Conservation (phyloP, 2,113 vertebrate species). For the Anser cygnoides region DNA sequence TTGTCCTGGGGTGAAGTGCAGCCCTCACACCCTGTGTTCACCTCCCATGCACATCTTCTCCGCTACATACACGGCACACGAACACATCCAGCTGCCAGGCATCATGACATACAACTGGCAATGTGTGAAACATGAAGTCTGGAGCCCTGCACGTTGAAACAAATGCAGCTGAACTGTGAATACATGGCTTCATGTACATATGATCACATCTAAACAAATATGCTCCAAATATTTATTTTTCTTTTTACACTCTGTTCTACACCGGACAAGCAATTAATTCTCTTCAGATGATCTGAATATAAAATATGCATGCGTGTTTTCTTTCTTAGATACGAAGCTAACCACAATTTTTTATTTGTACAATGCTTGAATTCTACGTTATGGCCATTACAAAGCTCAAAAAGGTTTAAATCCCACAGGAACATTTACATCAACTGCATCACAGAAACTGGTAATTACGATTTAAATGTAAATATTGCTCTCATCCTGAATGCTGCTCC, state of each 20-base stretch:
- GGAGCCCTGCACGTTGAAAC: not conserved
- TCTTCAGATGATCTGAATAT: not conserved
- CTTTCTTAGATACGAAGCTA: constrained; percentile 7
- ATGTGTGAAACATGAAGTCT: not conserved
- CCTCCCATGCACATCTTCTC: not conserved
- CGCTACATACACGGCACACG: not conserved
- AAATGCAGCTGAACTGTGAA: constrained; percentile 16
- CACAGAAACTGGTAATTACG: not conserved
- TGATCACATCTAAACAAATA: constrained; percentile 18
- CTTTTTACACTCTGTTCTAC: not conserved
- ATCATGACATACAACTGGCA: not conserved
- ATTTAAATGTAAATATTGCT: not conserved
- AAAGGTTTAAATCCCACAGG: not conserved
- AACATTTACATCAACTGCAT: not conserved
- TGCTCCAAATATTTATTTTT: constrained; percentile 29
- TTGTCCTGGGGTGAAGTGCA: not conserved
- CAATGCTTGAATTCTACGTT: not conserved
- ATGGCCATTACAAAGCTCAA: not conserved
- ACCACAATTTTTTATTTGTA: not conserved
- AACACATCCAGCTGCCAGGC: not conserved
- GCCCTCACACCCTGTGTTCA: not conserved
- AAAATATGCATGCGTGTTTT: not conserved
- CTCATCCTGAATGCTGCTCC: not conserved
- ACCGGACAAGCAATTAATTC: not conserved
- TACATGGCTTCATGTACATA: not conserved